Evolutionary conservation across 2,797 vertebrate species (phyloP), one percentile per base, ranked within the genome.

Genomic region (Taeniopygia guttata): DNA sequence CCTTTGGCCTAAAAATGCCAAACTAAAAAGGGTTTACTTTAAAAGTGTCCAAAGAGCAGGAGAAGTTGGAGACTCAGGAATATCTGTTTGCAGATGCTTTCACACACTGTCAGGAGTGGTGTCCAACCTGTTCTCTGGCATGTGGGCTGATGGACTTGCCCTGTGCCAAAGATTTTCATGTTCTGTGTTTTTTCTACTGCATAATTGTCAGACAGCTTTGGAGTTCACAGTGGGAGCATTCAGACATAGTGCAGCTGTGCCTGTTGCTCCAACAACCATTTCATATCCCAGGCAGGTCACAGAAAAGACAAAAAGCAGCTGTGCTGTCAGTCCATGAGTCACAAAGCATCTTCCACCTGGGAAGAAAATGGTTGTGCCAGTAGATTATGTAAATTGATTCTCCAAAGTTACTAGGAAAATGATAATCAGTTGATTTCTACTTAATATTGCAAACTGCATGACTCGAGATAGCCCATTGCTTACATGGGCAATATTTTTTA

Each of bases 301-400:
- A 75, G 43, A 52, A 75, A 55, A 45, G 84, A 95, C 49, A 91
- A 75, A 90, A 74, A 48, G 49, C 87, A 92, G 89, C 92, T 95
- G 90, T 60, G 52, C 70, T 76, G 77, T 60, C 32, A 36, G 38
- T 38, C 63, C 0, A 0, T 23, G 68, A 67, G 45, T 79, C 78
- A 80, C 86, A 45, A 77, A 68, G 60, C 36, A 55, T 92, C 81
- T 92, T 90, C 72, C 67, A 91, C 66, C 84, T 85, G 59, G 73
- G 49, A 70, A 80, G 51, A 92, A 91, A 94, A 68, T 9, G 40
- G 42, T 14, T 87, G 43, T 0, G 1, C 19, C 46, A 48, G 32
- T 17, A 81, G 54, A 29, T 86, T 75, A 55, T 3, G 2, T 58
- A 66, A n/a, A 34, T 73, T 36, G 49, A 26, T 48, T 64, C 36